Base-by-base conservation (phyloP, 2,888 invertebrate species). In the Diadegma fenestrale region DNA sequence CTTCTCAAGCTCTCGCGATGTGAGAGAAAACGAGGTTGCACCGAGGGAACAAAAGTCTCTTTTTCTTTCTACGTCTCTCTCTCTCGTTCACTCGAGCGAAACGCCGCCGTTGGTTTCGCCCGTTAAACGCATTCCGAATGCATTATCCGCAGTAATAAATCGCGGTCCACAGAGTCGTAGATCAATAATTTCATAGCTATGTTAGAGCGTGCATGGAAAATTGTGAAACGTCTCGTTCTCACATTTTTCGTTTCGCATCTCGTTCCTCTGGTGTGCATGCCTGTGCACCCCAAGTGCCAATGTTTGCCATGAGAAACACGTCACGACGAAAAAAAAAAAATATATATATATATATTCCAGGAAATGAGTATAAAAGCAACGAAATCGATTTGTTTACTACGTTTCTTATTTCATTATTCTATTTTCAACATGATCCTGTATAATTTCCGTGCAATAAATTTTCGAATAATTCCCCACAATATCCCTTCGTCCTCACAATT, bases 101-200 rank as follows among this genome's bases (percentile, higher is more conserved):
- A 86, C 87, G 86, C 85, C 87, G 82, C 83, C 88, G 86, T 81
- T 85, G 86, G 88, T 90, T 90, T 88, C 89, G 87, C 87, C 90
- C 90, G 90, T 92, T 90, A 92, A 92, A 92, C 90, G 91, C 91
- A 92, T 92, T 91, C 90, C 91, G 89, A 91, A 92, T 92, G 91
- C 91, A 92, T 92, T 92, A 92, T 91, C 91, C 90, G 89, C 87
- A 88, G 89, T 89, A 90, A 91, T 92, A 92, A 93, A 93, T 93
- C 91, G 89, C 88, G 84, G 88, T 84, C 72, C 90, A 89, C 90
- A 89, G 90, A 88, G 85, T 87, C 91, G 89, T 91, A 91, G 91
- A 93, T 93, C 92, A 92, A 93, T 93, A 92, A 92, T 92, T 92
- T 90, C 91, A 91, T 92, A 91, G 89, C 90, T 75, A 73, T 79